Conservation (phyloP, 2,113 vertebrate species). For the Monopterus albus region DNA sequence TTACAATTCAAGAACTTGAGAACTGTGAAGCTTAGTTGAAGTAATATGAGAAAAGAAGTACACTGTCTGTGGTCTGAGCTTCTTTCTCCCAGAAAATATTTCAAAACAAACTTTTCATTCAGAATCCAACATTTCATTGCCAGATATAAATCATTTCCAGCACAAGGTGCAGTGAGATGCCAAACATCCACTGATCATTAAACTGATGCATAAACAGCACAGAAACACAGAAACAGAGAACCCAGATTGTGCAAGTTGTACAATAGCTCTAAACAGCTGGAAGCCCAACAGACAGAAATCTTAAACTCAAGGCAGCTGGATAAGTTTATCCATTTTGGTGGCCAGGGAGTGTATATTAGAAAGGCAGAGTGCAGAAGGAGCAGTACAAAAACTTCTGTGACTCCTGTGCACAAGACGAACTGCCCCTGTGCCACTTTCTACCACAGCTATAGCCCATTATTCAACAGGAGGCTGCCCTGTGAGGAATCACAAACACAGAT, state of each 20-base stretch:
- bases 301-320: background rate
- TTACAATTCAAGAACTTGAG: no score
- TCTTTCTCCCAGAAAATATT: no score
- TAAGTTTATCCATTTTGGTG: background rate
- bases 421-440: conserved; percentile 1
- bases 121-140: conserved; percentile 1
- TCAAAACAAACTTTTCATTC: background rate
- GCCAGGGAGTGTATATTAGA: background rate
- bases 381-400: background rate
- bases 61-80: no score
- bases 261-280: background rate
- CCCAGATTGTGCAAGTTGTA: background rate
- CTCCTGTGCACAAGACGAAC: conserved; percentile 3
- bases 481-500: conserved; percentile 15
- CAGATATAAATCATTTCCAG: background rate
- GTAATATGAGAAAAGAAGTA: no score
- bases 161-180: background rate
- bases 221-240: background rate
- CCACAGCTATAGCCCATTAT: conserved; percentile 14
- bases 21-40: background rate
- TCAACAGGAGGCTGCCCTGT: conserved; percentile 13
- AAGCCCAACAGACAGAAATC: background rate
- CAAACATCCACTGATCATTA: conserved; percentile 5
- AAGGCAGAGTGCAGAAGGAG: background rate
- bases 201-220: background rate